Percentiles rank a stretch among this genome's conserved stretches.
Conservation (phyloP, 2,888 invertebrate species). For the Seira ritae region DNA sequence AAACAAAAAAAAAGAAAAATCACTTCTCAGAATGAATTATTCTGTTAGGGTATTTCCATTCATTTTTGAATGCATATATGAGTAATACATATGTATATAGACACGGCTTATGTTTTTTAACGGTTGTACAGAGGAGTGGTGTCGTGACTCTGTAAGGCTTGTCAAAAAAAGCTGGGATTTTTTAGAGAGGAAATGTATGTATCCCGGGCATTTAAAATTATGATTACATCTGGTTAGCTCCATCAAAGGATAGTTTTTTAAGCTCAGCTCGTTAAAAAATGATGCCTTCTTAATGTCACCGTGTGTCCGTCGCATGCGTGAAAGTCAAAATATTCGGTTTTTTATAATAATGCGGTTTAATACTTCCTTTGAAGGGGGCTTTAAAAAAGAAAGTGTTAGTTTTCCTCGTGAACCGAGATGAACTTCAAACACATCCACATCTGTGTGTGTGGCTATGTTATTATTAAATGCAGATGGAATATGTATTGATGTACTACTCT, state of each 20-base stretch:
- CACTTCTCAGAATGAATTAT: neutral
- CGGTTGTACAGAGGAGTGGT: constrained; percentile 8
- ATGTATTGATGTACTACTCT: neutral
- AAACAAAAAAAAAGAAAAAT: constrained; percentile 40
- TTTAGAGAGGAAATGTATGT: neutral
- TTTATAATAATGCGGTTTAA: too few relatives aligned
- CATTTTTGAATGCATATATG: too few relatives aligned
- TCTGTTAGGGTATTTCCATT: neutral
- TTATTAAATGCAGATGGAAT: constrained; percentile 5
- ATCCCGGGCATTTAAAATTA: neutral
- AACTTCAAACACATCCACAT: constrained; percentile 53
- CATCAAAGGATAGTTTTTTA: too few relatives aligned
- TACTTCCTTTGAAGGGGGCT: too few relatives aligned
- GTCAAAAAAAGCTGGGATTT: neutral
- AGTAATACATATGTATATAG: too few relatives aligned
- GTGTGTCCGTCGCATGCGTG: too few relatives aligned
- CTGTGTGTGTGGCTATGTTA: constrained; percentile 25
- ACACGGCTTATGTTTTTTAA: constrained; percentile 18
- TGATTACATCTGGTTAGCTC: too few relatives aligned
- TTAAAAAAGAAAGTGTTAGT: constrained; percentile 29
- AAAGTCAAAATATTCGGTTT: too few relatives aligned
- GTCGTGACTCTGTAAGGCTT: neutral
- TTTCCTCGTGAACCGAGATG: constrained; percentile 47
- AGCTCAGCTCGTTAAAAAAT: too few relatives aligned
- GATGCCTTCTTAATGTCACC: too few relatives aligned